Evolutionary conservation across 1,140 invertebrate genomes (phyloP).

Genomic region (Mamestra configurata): DNA sequence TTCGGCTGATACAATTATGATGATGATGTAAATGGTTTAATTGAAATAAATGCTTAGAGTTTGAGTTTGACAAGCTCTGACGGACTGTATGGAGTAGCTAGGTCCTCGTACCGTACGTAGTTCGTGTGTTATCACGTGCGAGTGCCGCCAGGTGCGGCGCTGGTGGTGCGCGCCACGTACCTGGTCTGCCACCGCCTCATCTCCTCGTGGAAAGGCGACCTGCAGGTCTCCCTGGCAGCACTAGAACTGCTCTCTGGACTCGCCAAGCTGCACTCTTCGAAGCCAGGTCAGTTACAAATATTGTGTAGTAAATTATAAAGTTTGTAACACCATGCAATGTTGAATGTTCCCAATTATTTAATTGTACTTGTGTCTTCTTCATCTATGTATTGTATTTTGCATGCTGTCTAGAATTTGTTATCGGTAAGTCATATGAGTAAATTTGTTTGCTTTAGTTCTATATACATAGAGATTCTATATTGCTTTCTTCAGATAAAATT

Average conservation of each 20-base stretch:
- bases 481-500: too few species aligned
- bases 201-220: slow-evolving; percentile 98
- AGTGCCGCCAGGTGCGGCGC: slow-evolving; percentile 90
- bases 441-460: not conserved
- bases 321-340: too few species aligned
- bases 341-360: too few species aligned
- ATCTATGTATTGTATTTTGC: slow-evolving; percentile 60
- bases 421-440: slow-evolving; percentile 72
- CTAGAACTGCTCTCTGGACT: slow-evolving; percentile 96
- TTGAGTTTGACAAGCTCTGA: too few species aligned
- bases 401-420: slow-evolving; percentile 78
- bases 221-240: slow-evolving; percentile 98
- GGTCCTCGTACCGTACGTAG: not conserved
- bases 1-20: too few species aligned
- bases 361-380: too few species aligned
- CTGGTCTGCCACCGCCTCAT: slow-evolving; percentile 97
- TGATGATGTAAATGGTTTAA: too few species aligned
- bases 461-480: not conserved
- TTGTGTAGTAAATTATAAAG: not conserved
- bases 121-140: not conserved
- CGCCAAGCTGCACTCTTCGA: slow-evolving; percentile 94
- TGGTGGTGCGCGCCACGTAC: slow-evolving; percentile 97
- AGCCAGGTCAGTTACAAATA: slow-evolving; percentile 91
- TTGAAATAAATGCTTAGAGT: too few species aligned
- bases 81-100: not conserved